Base-by-base conservation (phyloP, 2,888 invertebrate species). In the Scaptomyza parva region DNA sequence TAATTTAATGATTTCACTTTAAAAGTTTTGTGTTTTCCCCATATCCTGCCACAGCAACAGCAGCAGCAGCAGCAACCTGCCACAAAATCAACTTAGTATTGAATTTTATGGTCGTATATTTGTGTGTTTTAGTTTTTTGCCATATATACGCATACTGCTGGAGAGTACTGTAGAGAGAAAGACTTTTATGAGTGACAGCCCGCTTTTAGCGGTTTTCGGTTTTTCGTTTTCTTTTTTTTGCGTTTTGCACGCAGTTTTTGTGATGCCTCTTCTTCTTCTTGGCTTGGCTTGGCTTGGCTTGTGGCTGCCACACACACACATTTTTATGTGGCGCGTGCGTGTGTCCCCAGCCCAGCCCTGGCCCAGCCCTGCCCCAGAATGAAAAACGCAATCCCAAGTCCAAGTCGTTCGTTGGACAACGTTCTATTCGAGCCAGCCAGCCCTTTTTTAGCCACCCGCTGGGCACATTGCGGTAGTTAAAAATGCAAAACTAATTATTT, bases 401-500 rank as follows among this genome's bases (percentile, higher is more conserved):
- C 6, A 26, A 59, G 26, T 20, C 26, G n/a, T 18, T 8, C 3
- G 22, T 5, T 22, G 22, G 22, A 40, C 28, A n/a, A n/a, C n/a
- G n/a, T 14, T 20, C 4, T 12, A 22, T 17, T 14, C 8, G 7
- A 2, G 7, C 17, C 17, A 3, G 18, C 5, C 24, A 17, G 28
- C 47, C 37, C 54, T 24, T 24, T 51, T 51, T 37, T 17, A 0
- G 2, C 35, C 14, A 43, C 65, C 71, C 51, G 62, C 59, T 68
- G 69, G 55, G 54, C 66, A 39, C 51, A 60, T 48, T 58, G 50
- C 61, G 81, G 70, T 77, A 70, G 82, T 77, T 79, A 77, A 77
- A 79, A 84, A 79, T 79, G 82, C 78, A 81, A 79, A 79, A 79
- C 79, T 79, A 84, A 85, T 80, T 79, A 79, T 78, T 70, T 67